These are phyloP conservation scores for Bombus cullumanus DNA, from an alignment of 1,140 invertebrate genomes.

Conservation along the genomic window DNA sequence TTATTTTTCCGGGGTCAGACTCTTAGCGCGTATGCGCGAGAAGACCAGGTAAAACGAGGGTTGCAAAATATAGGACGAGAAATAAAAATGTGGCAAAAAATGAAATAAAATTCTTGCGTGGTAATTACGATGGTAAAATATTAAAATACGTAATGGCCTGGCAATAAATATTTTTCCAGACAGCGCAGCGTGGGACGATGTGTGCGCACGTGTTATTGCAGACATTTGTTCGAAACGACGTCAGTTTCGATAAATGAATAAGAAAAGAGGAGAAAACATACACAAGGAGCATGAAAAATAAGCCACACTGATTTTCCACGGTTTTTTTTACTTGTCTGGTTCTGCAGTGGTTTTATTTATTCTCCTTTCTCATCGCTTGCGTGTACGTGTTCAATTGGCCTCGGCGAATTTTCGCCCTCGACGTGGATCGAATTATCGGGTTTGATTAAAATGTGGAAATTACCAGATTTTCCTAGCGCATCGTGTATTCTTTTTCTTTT, in stretches of 20 bases:
- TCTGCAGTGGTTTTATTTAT: no score
- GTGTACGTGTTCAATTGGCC: not conserved
- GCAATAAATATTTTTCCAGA: constrained; percentile 6
- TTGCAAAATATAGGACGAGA: no score
- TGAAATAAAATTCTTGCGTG: not conserved
- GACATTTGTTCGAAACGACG: not conserved
- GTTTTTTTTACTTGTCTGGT: not conserved
- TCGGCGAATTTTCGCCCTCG: not conserved
- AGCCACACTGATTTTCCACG: not conserved
- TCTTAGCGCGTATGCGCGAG: not conserved
- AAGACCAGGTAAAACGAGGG: not conserved
- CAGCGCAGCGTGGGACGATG: no score
- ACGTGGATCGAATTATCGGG: constrained; percentile 16
- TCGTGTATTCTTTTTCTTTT: not conserved
- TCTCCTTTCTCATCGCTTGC: not conserved
- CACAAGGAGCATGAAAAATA: not conserved
- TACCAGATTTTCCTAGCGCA: not conserved
- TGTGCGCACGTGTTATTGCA: not conserved
- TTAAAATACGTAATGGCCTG: not conserved
- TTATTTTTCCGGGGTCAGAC: not conserved
- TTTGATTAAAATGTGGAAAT: constrained; percentile 36
- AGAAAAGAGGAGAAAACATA: not conserved
- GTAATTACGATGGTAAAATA: not conserved
- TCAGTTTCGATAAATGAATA: not conserved
- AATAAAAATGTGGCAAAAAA: not conserved